Conservation (phyloP, 2,888 invertebrate species). For the Laothoe populi region DNA sequence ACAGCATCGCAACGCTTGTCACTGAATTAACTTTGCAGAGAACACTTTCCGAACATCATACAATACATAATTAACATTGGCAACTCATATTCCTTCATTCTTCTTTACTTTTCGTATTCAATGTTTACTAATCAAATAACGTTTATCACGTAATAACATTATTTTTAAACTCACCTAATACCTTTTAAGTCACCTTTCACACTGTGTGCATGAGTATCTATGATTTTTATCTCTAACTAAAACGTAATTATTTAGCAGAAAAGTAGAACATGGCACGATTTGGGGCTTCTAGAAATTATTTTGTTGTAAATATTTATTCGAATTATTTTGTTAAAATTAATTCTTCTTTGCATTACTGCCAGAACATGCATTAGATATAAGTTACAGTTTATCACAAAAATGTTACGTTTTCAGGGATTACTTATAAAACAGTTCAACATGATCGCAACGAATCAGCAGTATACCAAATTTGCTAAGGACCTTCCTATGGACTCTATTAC, state of each 20-base stretch:
- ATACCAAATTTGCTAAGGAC: slow-evolving; percentile 66
- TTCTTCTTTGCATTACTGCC: slow-evolving; percentile 35
- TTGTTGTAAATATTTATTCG: background rate
- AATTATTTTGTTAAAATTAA: slow-evolving; percentile 1
- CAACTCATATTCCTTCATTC: slow-evolving; percentile 13
- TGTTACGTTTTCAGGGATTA: slow-evolving; percentile 72
- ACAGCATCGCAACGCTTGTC: slow-evolving; percentile 60
- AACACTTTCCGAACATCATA: slow-evolving; percentile 23
- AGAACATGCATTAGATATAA: slow-evolving; percentile 1
- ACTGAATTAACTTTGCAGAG: slow-evolving; percentile 49
- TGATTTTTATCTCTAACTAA: slow-evolving; percentile 6
- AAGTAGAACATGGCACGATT: background rate
- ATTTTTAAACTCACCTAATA: background rate
- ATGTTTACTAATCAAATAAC: slow-evolving; percentile 21
- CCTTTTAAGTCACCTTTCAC: background rate
- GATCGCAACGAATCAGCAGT: slow-evolving; percentile 75
- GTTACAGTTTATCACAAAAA: slow-evolving; percentile 38
- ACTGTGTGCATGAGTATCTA: slow-evolving; percentile 2
- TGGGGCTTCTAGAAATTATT: slow-evolving; percentile 14
- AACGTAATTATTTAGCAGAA: background rate
- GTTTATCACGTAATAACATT: slow-evolving; percentile 9
- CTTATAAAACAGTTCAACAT: slow-evolving; percentile 78
- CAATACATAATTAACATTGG: slow-evolving; percentile 24
- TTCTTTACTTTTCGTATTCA: slow-evolving; percentile 12
- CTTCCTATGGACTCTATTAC: slow-evolving; percentile 60